Conservation (phyloP, 1,140 invertebrate species). For the Brachionus rubens region DNA sequence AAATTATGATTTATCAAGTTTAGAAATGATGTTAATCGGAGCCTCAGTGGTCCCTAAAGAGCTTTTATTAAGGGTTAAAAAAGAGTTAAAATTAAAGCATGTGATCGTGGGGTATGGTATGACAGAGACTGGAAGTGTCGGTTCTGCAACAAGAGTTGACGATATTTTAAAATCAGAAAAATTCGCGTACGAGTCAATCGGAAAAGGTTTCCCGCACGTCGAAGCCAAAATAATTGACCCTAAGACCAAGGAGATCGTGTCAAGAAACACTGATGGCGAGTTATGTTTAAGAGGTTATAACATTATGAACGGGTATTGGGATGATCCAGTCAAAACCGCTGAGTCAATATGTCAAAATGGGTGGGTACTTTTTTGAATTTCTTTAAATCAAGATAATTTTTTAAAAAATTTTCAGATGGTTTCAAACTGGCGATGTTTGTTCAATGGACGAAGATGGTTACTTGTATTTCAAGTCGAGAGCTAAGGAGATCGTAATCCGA, state of each 20-base stretch:
- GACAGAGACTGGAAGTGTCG: background rate
- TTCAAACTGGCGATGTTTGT: constrained; percentile 70
- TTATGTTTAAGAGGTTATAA: constrained; percentile 75
- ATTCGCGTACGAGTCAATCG: constrained; percentile 18
- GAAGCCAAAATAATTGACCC: constrained; percentile 71
- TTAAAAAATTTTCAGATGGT: constrained; percentile 62
- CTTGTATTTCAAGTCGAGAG: constrained; percentile 73
- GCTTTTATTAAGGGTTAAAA: background rate
- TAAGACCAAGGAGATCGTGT: constrained; percentile 67
- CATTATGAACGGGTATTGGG: constrained; percentile 80
- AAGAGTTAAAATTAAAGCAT: constrained; percentile 41
- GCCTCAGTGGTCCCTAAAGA: background rate
- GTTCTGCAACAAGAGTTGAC: background rate
- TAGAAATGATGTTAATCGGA: constrained; percentile 51
- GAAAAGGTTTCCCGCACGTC: constrained; percentile 22
- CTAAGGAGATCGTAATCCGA: constrained; percentile 85
- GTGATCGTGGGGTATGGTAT: constrained; percentile 31
- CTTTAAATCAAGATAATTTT: constrained; percentile 48
- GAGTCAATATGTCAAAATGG: constrained; percentile 71
- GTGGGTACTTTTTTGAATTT: constrained; percentile 59
- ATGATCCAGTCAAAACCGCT: constrained; percentile 75
- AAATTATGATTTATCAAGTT: constrained; percentile 56
- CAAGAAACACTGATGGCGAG: constrained; percentile 75
- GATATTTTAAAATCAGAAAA: constrained; percentile 2
- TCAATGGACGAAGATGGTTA: constrained; percentile 73